A percentile compares a stretch with the other conserved stretches of the same genome.
Conservation (phyloP, 2,888 invertebrate genomes). For the Fabriciana adippe region DNA sequence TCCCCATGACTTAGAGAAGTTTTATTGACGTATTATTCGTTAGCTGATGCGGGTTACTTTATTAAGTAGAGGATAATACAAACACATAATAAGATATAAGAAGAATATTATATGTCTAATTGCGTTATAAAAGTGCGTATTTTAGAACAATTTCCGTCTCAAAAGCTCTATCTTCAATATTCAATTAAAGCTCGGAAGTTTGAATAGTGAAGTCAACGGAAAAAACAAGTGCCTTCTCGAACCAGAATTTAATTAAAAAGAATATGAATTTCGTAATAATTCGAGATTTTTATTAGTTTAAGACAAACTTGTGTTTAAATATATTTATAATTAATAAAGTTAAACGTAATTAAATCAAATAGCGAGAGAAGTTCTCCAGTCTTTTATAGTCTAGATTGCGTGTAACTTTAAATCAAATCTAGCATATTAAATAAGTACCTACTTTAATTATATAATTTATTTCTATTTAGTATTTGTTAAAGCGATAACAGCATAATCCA, state of each 20-base stretch:
- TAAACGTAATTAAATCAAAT: background rate
- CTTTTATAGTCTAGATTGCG: slow-evolving; percentile 6
- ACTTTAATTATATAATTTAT: background rate
- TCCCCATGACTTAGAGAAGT: slow-evolving; percentile 49
- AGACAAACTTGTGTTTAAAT: background rate
- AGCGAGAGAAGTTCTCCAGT: background rate
- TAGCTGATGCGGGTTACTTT: slow-evolving; percentile 50
- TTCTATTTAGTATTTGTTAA: slow-evolving; percentile 10
- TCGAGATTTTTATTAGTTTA: background rate
- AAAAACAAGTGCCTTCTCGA: slow-evolving; percentile 17
- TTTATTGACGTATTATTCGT: slow-evolving; percentile 51
- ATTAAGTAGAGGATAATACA: slow-evolving; percentile 30
- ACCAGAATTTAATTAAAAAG: slow-evolving; percentile 17
- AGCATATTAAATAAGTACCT: background rate
- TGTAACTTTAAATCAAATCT: slow-evolving; percentile 4
- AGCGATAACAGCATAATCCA: slow-evolving; percentile 33
- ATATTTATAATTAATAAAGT: background rate
- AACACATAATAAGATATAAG: slow-evolving; percentile 7
- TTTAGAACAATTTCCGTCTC: background rate
- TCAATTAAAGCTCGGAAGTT: slow-evolving; percentile 12
- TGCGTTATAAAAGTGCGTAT: background rate
- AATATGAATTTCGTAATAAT: slow-evolving; percentile 8
- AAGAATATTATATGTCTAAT: background rate
- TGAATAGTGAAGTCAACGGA: slow-evolving; percentile 13
- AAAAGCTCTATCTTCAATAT: slow-evolving; percentile 10